Conservation (phyloP, 2,797 vertebrate genomes). For the Sebastes dallii region DNA sequence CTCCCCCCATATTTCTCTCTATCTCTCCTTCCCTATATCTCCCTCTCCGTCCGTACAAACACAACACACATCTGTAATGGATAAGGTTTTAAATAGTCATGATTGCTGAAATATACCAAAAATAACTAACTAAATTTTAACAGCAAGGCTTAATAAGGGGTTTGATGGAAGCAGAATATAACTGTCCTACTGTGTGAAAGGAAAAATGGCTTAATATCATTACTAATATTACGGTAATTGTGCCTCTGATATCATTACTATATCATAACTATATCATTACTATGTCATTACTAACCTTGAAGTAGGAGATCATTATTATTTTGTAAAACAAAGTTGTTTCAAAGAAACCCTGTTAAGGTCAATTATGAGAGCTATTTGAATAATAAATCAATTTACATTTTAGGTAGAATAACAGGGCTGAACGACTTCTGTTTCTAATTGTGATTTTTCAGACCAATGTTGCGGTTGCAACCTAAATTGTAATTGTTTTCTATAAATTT, state of each 20-base stretch:
- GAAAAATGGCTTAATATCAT: not conserved
- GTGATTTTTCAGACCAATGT: not conserved
- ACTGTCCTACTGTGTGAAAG: constrained; percentile 28
- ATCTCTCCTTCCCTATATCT: constrained; percentile 58
- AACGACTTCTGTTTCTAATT: not conserved
- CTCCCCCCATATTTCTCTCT: constrained; percentile 56
- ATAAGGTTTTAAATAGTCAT: constrained; percentile 60
- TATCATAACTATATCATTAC: not conserved
- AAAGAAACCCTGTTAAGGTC: not conserved
- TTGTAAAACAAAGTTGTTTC: not conserved
- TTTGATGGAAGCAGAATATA: constrained; percentile 18
- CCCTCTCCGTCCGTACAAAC: constrained; percentile 65
- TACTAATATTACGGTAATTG: not conserved
- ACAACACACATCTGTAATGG: constrained; percentile 68
- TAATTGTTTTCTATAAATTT: not conserved
- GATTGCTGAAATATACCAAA: constrained; percentile 40
- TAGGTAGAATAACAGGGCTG: not conserved
- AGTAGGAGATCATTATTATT: constrained; percentile 31
- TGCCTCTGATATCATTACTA: not conserved
- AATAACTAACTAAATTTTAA: constrained; percentile 16
- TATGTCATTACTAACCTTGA: constrained; percentile 17
- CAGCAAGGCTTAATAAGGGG: not conserved
- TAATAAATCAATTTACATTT: not conserved
- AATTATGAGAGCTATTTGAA: not conserved
- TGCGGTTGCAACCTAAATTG: accelerated